A percentile compares a stretch with the other conserved stretches of the same genome.
These are phyloP conservation scores for Drosophila rhopaloa DNA, from an alignment of 1,140 invertebrate genomes.

Conservation along the genomic window DNA sequence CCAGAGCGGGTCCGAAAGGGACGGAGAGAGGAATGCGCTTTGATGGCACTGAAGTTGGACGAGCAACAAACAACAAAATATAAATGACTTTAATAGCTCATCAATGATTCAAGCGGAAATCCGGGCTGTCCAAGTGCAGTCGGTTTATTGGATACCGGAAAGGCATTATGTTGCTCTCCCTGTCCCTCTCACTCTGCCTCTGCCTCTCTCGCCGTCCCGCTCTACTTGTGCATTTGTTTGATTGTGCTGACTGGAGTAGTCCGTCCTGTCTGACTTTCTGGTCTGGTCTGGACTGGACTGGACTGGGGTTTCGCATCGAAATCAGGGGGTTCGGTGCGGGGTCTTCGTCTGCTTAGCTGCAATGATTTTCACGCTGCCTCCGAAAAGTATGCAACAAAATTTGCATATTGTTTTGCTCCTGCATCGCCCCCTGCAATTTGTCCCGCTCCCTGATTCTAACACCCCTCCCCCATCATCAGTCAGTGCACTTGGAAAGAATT, in stretches of 20 bases:
- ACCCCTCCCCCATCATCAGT: conserved; percentile 16
- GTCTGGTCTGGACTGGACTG: background rate
- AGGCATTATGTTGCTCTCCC: conserved; percentile 66
- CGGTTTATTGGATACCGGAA: conserved; percentile 83
- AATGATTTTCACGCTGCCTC: conserved; percentile 80
- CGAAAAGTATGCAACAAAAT: conserved; percentile 80
- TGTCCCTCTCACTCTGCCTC: background rate
- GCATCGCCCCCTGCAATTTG: conserved; percentile 53
- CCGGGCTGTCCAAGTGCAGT: conserved; percentile 84
- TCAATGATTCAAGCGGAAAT: conserved; percentile 84
- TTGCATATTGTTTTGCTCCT: conserved; percentile 80
- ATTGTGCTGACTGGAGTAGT: conserved; percentile 35
- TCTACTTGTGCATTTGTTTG: conserved; percentile 31
- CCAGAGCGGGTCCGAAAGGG: background rate
- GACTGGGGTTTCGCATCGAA: conserved; percentile 1
- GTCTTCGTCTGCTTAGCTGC: conserved; percentile 63
- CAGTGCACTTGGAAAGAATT: conserved; percentile 1
- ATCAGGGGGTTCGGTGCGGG: background rate
- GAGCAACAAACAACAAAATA: conserved; percentile 79
- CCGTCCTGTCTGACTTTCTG: conserved; percentile 34
- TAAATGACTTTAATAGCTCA: conserved; percentile 84
- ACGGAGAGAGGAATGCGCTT: background rate
- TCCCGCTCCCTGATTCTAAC: conserved; percentile 17
- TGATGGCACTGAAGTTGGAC: conserved; percentile 23
- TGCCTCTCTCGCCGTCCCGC: conserved; percentile 7